Evolutionary conservation across 2,797 vertebrate species (phyloP), one percentile per base, ranked within the genome.

Genomic region (Macropus fuliginosus): DNA sequence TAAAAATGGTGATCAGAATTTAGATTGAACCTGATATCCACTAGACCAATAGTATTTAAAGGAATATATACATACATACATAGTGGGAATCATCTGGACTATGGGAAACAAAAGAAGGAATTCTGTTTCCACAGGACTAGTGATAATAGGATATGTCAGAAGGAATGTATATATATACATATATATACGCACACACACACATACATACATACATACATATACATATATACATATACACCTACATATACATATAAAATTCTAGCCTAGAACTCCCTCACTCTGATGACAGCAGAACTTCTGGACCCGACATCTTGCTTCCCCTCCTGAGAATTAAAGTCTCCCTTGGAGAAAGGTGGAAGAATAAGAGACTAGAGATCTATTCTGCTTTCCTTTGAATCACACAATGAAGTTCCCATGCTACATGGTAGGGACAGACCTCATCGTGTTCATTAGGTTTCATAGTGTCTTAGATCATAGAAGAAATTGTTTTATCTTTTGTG

Each of bases 161-260:
- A 46, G 46, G 46, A 46, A 46, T 55, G 55, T 55, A 55, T 55
- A 55, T 55, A 18, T 5, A 55, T 21, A 21, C 4, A 55, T 21
- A 13, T 5, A 13, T 5, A 31, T 2, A 34, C 0, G 34, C 9
- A 62, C 11, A 34, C 0, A 62, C 11, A 34, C 2, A 11, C 2
- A 57, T 9, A 29, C 8, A 56, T 56, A 56, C 3, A 21, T 3
- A 56, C 14, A 56, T 56, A 56, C 4, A 56, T 56, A 56, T 27
- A 28, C 5, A 59, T 59, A 57, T 28, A 57, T 29, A 9, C 2
- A 57, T 29, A 57, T 55, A 52, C 50, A 52, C 50, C 4, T 52
- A 52, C 50, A 52, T 52, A 52, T 28, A 29, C 11, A 11, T 1
- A 57, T 57, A 57, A 29, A 55, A 62, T 62, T 62, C 12, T 62